Percentiles rank a stretch among this genome's conserved stretches.
Conservation (phyloP, 2,113 vertebrate species). For the Marmota flaviventris region DNA sequence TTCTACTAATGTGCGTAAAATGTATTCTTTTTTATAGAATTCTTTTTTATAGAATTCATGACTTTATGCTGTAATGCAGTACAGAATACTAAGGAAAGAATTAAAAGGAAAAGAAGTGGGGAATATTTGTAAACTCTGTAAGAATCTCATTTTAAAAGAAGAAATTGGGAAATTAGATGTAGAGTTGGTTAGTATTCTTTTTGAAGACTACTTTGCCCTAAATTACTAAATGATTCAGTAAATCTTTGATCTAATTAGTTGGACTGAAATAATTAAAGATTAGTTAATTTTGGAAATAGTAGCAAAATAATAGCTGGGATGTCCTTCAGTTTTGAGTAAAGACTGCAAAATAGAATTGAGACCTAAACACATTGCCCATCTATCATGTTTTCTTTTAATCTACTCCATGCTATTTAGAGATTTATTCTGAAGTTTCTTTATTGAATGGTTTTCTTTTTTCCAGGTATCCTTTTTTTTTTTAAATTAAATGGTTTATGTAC, state of each 20-base stretch:
- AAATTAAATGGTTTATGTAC: too few relatives aligned
- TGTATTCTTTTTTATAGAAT: neutral
- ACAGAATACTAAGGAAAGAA: neutral
- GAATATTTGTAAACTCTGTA: neutral
- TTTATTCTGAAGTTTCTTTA: neutral
- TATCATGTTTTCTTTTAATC: neutral
- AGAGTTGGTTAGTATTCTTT: neutral
- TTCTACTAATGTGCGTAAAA: neutral
- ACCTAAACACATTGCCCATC: neutral
- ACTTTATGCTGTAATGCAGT: neutral
- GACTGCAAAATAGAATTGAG: neutral
- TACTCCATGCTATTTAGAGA: neutral
- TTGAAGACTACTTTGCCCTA: neutral
- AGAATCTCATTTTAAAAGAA: neutral
- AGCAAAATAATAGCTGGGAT: neutral
- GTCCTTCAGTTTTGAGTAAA: neutral
- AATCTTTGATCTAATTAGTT: neutral
- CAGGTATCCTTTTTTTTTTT: too few relatives aligned
- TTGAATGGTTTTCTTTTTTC: neutral
- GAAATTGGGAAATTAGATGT: neutral
- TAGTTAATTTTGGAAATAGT: constrained; percentile 9
- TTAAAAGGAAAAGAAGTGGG: neutral
- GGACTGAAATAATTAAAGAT: constrained; percentile 52
- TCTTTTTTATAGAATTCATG: neutral
- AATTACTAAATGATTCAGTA: constrained; percentile 18